Percentiles rank a stretch among this genome's conserved stretches.
phyloP scores from a whole-genome alignment of 1,140 invertebrate genomes.

The Steinernema khuongi region DNA sequence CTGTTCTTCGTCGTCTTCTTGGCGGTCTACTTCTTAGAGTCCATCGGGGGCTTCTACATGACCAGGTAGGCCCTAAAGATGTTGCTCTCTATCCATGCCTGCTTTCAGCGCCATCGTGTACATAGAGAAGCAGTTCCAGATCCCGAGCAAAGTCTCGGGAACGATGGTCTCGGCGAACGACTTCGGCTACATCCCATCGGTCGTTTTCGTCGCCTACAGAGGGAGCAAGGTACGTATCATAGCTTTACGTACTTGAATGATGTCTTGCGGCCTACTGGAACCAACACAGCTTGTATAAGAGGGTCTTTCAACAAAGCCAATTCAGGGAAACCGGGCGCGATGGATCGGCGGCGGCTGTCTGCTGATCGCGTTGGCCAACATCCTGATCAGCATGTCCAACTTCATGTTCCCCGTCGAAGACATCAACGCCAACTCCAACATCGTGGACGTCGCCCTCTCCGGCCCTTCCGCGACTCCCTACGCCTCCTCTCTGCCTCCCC shows the following conservation, averaged over 20 bases:
- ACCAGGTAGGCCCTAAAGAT: constrained; percentile 45
- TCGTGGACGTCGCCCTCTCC: neutral
- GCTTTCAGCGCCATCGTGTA: constrained; percentile 38
- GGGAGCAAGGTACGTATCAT: constrained; percentile 31
- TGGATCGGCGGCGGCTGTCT: constrained; percentile 44
- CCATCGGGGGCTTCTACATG: constrained; percentile 59
- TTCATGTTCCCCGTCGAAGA: constrained; percentile 41
- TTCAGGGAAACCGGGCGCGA: constrained; percentile 36
- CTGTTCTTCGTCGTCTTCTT: constrained; percentile 54
- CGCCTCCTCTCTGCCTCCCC: neutral
- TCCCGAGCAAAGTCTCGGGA: constrained; percentile 32
- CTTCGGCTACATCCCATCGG: constrained; percentile 41
- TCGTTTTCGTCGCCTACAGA: constrained; percentile 42
- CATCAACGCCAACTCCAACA: constrained; percentile 26
- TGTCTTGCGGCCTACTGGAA: neutral
- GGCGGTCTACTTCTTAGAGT: constrained; percentile 55
- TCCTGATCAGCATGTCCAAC: constrained; percentile 39
- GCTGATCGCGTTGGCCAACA: constrained; percentile 38
- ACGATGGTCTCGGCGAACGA: constrained; percentile 43
- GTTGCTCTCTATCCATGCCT: neutral
- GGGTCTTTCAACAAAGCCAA: neutral
- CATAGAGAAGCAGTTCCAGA: constrained; percentile 45
- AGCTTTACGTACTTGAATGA: neutral
- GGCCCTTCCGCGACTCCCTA: neutral
- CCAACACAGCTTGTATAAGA: neutral